Evolutionary conservation across 2,113 vertebrate species (phyloP).

Genomic region (Menidia beryllina): DNA sequence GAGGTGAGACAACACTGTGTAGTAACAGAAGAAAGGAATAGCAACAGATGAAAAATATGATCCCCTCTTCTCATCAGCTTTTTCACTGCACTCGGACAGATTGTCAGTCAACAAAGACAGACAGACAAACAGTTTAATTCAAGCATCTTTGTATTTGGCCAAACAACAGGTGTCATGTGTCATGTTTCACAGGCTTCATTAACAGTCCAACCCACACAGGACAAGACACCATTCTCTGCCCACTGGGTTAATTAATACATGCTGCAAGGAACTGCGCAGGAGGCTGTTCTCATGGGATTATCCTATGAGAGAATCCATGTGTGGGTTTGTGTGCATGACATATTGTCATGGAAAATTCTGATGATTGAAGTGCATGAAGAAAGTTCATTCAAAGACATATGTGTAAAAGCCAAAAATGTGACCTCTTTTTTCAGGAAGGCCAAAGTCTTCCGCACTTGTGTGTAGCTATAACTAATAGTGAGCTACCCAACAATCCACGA

Average conservation of each 20-base stretch:
- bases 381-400: constrained; percentile 8
- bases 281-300: constrained; percentile 55
- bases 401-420: background rate
- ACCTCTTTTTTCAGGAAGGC: background rate
- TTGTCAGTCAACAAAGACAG: constrained; percentile 2
- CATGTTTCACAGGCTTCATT: constrained; percentile 65
- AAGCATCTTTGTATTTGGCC: constrained; percentile 67
- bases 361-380: constrained; percentile 10
- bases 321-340: constrained; percentile 8
- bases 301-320: constrained; percentile 25
- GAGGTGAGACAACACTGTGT: background rate
- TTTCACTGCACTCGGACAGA: background rate
- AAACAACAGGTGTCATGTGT: constrained; percentile 75
- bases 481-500: background rate
- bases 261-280: constrained; percentile 39
- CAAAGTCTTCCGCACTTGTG: background rate
- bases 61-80: constrained; percentile 16
- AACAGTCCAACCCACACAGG: constrained; percentile 56
- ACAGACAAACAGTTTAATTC: constrained; percentile 39
- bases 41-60: constrained; percentile 43
- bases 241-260: constrained; percentile 62
- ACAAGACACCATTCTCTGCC: constrained; percentile 60
- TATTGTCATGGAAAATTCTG: background rate
- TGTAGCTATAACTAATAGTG: background rate
- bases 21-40: constrained; percentile 13